These are phyloP conservation scores for Pithecia hirsuta DNA, from an alignment of 2,797 vertebrate species.

Conservation along the genomic window DNA sequence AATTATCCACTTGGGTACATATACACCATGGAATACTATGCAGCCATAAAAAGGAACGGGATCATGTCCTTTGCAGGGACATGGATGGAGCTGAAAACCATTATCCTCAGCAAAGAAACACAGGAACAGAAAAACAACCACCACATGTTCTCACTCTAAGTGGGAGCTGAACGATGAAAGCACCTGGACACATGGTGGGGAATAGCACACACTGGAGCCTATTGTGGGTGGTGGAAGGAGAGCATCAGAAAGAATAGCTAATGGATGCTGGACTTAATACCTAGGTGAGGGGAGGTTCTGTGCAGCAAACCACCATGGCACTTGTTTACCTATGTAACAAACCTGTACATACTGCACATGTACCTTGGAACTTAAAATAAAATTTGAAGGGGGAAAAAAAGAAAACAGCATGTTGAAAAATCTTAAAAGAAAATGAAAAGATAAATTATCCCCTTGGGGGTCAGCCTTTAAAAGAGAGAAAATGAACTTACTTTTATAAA, in stretches of 20 bases:
- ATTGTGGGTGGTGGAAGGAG: not conserved
- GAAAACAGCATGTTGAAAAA: not conserved
- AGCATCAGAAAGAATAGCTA: not conserved
- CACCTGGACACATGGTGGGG: not conserved
- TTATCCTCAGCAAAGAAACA: not conserved
- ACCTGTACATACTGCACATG: not conserved
- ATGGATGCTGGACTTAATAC: not conserved
- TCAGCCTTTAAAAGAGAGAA: constrained; percentile 23
- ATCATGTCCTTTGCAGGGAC: not conserved
- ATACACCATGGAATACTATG: not conserved
- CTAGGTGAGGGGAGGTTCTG: not conserved
- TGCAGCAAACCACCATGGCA: not conserved
- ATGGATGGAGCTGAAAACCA: not conserved
- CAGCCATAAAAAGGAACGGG: not conserved
- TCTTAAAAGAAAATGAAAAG: not conserved
- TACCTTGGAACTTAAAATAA: not conserved
- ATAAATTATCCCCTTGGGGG: not conserved
- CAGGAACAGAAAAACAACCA: not conserved
- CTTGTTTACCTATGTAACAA: not conserved
- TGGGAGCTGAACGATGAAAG: not conserved
- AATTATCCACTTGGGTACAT: not conserved
- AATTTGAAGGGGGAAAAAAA: not conserved
- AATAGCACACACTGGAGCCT: not conserved
- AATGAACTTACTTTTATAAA: constrained; percentile 11
- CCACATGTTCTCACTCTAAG: not conserved